Base-by-base conservation (phyloP, 2,888 invertebrate species). In the Nysson spinosus region DNA sequence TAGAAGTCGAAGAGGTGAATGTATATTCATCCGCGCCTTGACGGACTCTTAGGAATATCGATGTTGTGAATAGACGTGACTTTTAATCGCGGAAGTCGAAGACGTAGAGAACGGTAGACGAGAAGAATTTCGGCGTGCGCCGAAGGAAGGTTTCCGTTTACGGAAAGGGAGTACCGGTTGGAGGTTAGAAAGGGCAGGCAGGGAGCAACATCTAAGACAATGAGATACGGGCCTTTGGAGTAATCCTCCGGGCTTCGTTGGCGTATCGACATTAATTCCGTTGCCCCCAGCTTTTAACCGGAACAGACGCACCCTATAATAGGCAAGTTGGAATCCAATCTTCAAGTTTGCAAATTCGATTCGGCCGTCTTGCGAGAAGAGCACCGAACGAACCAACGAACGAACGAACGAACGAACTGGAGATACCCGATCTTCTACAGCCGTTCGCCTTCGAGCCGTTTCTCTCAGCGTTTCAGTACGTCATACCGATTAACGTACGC, bases 281-380 rank as follows among this genome's bases (percentile, higher is more conserved):
- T 81, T 81, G 82, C 83, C 81, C 82, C 81, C 82, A 80, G 86
- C 87, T 86, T 86, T 87, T 87, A 85, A 87, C 86, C 84, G 86
- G 84, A 87, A 87, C 86, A 87, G 86, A 86, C 86, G 85, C 84
- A 85, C 87, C 87, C 87, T 87, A 84, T 87, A 87, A 86, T 86
- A 86, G 87, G 85, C 85, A 87, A 87, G 87, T 87, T 87, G 86
- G 85, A 87, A 87, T 87, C 86, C 86, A 87, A 87, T 87, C 86
- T 87, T 85, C 87, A 87, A 87, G 85, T 86, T 87, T 86, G 87
- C 84, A 87, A 86, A 87, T 87, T 87, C 86, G 84, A 87, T 87
- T 86, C 86, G 80, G 77, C 81, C 82, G 82, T 81, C 83, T 84
- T 83, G 79, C 79, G 76, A 77, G 77, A 81, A 82, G 80, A 81